phyloP scores from a whole-genome alignment of 2,113 vertebrate genomes.

The Cinclus mexicanus region DNA sequence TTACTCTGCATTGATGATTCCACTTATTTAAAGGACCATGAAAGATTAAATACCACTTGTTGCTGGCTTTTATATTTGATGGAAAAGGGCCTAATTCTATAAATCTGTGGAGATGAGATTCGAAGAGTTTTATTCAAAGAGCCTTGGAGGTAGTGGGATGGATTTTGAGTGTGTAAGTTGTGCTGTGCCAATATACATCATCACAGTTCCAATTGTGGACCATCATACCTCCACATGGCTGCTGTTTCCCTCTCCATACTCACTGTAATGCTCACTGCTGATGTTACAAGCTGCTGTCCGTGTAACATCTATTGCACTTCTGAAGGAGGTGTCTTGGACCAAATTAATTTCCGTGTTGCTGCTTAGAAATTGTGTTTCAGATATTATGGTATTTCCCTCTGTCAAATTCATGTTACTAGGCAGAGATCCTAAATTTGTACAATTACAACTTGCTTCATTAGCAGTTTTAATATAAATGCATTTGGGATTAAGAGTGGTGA shows the following conservation, averaged over 20 bases:
- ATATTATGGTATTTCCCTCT: neutral
- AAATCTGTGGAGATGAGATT: neutral
- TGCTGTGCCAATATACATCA: neutral
- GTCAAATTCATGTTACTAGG: neutral
- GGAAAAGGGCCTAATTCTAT: neutral
- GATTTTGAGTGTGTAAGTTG: neutral
- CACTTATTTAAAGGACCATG: neutral
- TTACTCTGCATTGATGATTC: neutral
- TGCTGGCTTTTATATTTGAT: neutral
- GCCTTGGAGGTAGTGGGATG: neutral
- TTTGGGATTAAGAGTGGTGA: neutral
- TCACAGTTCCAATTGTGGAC: neutral
- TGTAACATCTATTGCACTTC: neutral
- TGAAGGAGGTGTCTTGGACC: neutral
- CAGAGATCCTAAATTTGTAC: neutral
- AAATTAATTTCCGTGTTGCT: neutral
- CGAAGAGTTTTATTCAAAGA: neutral
- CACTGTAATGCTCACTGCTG: neutral
- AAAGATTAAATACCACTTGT: neutral
- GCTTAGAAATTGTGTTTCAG: neutral
- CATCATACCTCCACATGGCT: neutral
- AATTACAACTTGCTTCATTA: neutral
- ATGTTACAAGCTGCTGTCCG: neutral
- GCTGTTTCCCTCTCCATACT: neutral
- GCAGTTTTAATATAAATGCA: neutral